Evolutionary conservation across 2,113 vertebrate genomes (phyloP).

Genomic region (Microtus richardsoni): DNA sequence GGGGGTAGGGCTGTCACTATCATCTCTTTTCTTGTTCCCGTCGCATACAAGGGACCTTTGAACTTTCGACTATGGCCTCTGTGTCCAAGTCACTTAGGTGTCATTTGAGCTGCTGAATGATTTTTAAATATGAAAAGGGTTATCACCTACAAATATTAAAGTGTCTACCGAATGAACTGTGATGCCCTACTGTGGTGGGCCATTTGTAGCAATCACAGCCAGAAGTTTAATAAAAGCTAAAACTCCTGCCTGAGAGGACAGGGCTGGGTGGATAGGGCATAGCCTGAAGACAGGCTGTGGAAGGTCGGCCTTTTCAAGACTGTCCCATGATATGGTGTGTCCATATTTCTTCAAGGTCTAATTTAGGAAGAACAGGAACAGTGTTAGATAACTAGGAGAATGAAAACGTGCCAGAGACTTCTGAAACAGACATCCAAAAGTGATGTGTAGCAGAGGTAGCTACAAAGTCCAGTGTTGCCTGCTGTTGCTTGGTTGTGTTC

Average conservation of each 20-base stretch:
- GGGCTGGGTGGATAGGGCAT: not conserved
- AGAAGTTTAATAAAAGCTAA: conserved; percentile 20
- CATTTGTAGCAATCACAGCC: not conserved
- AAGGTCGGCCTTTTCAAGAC: not conserved
- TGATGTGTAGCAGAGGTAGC: not conserved
- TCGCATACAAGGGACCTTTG: not conserved
- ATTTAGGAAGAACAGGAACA: not conserved
- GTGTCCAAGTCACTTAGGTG: not conserved
- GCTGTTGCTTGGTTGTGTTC: not conserved
- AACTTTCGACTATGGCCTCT: not conserved
- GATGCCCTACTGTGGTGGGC: not conserved
- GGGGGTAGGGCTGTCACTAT: not conserved
- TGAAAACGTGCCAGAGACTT: not conserved
- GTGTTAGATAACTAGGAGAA: not conserved
- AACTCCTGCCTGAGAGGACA: not conserved
- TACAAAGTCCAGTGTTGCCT: not conserved
- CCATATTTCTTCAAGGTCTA: not conserved
- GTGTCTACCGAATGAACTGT: not conserved
- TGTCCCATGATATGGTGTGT: not conserved
- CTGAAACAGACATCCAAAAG: not conserved
- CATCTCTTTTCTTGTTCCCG: not conserved
- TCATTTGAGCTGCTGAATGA: conserved; percentile 26
- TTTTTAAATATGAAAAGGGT: conserved; percentile 3
- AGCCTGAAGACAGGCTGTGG: no score
- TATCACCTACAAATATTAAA: not conserved